Evolutionary conservation across 92 coral and sea anemone genomes (phyloP).

Genomic region (Chrysogorgia sp.): DNA sequence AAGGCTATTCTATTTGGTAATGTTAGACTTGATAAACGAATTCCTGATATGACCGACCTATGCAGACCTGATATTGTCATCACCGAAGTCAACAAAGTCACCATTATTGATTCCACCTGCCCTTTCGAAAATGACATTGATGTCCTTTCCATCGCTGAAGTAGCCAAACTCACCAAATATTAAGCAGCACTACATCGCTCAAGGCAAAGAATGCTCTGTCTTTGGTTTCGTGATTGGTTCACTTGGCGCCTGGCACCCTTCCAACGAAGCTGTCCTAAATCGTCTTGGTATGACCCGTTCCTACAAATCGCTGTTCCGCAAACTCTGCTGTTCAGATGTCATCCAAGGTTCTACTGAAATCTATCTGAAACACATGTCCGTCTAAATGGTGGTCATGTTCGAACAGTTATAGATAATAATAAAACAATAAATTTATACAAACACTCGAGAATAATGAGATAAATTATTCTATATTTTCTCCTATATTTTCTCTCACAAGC

Average conservation of each 20-base stretch:
- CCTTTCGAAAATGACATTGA: conserved; percentile 22
- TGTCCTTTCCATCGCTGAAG: conserved; percentile 11
- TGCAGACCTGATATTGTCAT: conserved; percentile 26
- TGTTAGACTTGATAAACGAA: too few relatives aligned
- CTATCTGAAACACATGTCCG: background rate
- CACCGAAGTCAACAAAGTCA: conserved; percentile 1
- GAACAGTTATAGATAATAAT: too few relatives aligned
- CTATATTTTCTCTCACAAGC: too few relatives aligned
- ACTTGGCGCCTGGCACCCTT: conserved; percentile 16
- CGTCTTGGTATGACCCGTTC: conserved; percentile 32
- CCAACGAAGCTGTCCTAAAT: conserved; percentile 19
- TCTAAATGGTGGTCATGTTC: too few relatives aligned
- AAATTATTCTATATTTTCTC: too few relatives aligned
- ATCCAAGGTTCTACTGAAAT: conserved; percentile 74
- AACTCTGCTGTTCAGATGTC: too few relatives aligned
- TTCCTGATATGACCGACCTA: conserved; percentile 1
- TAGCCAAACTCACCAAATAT: conserved; percentile 11
- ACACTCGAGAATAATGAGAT: too few relatives aligned
- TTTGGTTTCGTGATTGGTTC: conserved; percentile 12
- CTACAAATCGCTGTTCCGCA: conserved; percentile 21
- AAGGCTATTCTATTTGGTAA: too few relatives aligned
- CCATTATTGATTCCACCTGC: conserved; percentile 7
- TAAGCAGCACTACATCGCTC: conserved; percentile 9
- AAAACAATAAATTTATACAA: too few relatives aligned
- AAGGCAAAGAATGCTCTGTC: background rate